Conservation (phyloP, 2,797 vertebrate genomes). For the Clarias laeviceps region DNA sequence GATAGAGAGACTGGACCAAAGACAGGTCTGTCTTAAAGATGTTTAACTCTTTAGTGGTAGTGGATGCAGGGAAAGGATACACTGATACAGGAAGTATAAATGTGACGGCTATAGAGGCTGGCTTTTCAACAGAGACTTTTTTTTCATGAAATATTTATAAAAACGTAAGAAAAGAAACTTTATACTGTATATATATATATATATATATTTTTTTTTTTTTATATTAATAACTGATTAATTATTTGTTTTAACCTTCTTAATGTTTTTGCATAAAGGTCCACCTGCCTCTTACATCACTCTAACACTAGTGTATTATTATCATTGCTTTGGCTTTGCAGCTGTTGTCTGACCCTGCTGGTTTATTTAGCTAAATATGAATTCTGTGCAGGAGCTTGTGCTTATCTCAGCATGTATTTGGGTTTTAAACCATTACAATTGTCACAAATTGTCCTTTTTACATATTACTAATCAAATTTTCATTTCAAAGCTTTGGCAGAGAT, state of each 20-base stretch:
- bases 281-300: not conserved
- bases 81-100: not conserved
- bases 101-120: not conserved
- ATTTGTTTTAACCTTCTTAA: not conserved
- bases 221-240: not conserved
- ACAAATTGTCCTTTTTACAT: not conserved
- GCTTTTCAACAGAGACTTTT: not conserved
- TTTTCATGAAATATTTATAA: too few relatives aligned
- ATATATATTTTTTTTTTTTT: too few relatives aligned
- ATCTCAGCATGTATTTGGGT: not conserved
- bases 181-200: too few relatives aligned
- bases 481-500: not conserved
- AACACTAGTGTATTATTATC: not conserved
- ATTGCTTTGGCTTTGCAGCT: conserved; percentile 2
- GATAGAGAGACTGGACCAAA: conserved; percentile 78
- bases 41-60: not conserved
- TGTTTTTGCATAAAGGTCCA: not conserved
- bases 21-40: conserved; percentile 65
- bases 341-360: not conserved
- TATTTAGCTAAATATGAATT: conserved; percentile 9
- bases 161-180: not conserved
- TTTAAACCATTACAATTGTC: not conserved
- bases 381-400: not conserved
- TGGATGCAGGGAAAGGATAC: not conserved
- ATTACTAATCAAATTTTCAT: not conserved